Evolutionary conservation across 1,140 invertebrate species (phyloP).

Genomic region (Protaetia brevitarsis): DNA sequence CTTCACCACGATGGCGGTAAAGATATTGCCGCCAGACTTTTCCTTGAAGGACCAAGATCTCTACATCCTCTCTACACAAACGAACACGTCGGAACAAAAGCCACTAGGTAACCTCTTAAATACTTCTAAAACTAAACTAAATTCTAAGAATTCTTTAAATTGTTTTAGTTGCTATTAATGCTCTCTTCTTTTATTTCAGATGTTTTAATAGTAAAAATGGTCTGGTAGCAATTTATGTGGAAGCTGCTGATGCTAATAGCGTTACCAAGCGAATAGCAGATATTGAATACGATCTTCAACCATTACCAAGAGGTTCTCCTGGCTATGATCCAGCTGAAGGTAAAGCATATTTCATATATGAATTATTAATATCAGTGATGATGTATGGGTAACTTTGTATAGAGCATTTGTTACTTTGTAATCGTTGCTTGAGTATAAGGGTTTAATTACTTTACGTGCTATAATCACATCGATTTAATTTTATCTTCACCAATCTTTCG

Average conservation of each 20-base stretch:
- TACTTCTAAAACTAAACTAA: not conserved
- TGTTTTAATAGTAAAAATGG: conserved; percentile 68
- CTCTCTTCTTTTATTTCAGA: conserved; percentile 33
- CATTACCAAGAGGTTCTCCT: conserved; percentile 49
- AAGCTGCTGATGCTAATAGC: conserved; percentile 52
- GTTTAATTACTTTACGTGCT: not conserved
- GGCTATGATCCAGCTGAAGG: conserved; percentile 59
- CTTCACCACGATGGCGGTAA: conserved; percentile 46
- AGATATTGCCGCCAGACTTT: conserved; percentile 59
- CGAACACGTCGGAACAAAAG: conserved; percentile 58
- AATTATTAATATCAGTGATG: not conserved
- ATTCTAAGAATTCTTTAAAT: not conserved
- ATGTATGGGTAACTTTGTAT: too few species aligned
- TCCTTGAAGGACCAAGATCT: conserved; percentile 64
- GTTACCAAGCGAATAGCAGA: conserved; percentile 54
- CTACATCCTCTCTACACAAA: conserved; percentile 63
- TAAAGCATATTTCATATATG: conserved; percentile 37
- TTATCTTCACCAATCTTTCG: too few species aligned
- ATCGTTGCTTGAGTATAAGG: too few species aligned
- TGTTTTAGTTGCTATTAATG: not conserved
- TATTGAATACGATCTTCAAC: conserved; percentile 67
- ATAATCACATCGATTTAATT: too few species aligned
- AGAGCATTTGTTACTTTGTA: too few species aligned
- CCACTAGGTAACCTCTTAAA: conserved; percentile 48
- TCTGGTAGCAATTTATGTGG: conserved; percentile 70